Base-by-base conservation (phyloP, 1,140 invertebrate genomes). In the Pomacea maculata region DNA sequence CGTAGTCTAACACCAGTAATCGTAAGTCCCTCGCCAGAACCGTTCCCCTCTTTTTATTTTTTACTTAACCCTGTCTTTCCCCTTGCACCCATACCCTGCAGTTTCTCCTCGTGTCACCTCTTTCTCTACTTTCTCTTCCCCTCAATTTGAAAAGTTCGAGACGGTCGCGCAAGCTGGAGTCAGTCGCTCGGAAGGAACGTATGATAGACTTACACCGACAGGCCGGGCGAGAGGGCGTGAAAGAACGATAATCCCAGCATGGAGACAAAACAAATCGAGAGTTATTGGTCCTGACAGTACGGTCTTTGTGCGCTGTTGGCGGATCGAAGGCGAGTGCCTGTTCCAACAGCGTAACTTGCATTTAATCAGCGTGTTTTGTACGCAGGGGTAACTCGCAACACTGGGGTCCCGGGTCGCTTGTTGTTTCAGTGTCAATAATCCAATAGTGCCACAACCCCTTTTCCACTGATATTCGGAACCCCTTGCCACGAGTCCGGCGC, bases 241-340 rank as follows among this genome's bases (percentile, higher is more conserved):
- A 71, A 61, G 77, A 54, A 57, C 77, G 77, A 78, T 78, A 68
- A 78, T 78, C 77, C 67, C 67, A 54, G 52, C 77, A 65, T 70
- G 65, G 55, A 78, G 67, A 78, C 77, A 78, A 78, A 78, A 78
- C 77, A 78, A 78, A 78, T 78, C 65, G 77, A 78, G 77, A 78
- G 77, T 78, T 78, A 78, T 78, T 71, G 77, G 77, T 78, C 77
- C 19, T 78, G 77, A 78, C 77, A 78, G 77, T 78, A 29, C 25
- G 25, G 34, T 78, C 77, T 78, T 78, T 78, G 77, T 65, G 65
- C 21, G 19, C 54, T 78, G 65, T 70, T 78, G 67, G 63, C 64
- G 67, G 77, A 78, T 78, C 77, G 77, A 78, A 78, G 77, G 45
- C 21, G 29, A 9, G 77, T 65, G 64, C 75, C 63, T 77, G 29